Conservation (phyloP, 2,888 invertebrate species). For the Disparrhopalites patrizii region DNA sequence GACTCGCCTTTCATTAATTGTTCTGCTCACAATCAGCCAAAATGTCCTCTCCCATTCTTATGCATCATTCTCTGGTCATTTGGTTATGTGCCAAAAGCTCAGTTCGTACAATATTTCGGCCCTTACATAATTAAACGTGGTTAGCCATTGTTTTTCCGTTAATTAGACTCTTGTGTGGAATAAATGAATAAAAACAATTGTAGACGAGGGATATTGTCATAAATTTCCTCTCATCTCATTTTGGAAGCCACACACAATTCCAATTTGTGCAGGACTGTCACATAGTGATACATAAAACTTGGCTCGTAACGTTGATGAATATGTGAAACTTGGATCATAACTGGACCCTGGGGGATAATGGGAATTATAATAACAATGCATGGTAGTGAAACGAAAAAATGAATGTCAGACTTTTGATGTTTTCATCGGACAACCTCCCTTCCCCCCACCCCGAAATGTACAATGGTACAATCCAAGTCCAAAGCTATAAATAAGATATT, state of each 20-base stretch:
- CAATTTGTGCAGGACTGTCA: too few relatives aligned
- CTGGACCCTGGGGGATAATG: conserved; percentile 34
- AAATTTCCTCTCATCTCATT: too few relatives aligned
- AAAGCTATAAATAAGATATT: conserved; percentile 38
- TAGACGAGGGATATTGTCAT: too few relatives aligned
- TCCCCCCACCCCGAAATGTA: conserved; percentile 24
- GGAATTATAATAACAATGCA: conserved; percentile 41
- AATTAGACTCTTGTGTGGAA: too few relatives aligned
- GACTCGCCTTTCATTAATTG: too few relatives aligned
- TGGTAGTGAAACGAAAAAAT: conserved; percentile 35
- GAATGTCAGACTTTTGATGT: conserved; percentile 34
- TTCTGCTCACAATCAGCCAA: too few relatives aligned
- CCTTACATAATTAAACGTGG: not conserved
- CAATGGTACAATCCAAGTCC: conserved; percentile 31
- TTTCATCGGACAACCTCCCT: conserved; percentile 5
- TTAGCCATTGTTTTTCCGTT: not conserved
- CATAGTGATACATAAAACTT: too few relatives aligned
- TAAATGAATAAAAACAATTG: too few relatives aligned
- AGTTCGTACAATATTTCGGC: not conserved
- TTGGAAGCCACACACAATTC: too few relatives aligned
- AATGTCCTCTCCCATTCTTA: too few relatives aligned
- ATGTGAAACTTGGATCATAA: conserved; percentile 11
- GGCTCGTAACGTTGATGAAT: too few relatives aligned
- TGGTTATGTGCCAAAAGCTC: not conserved
- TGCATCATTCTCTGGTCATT: too few relatives aligned